phyloP scores from a whole-genome alignment of 35 echinoderm and acorn worm genomes.

The Eucidaris tribuloides region DNA sequence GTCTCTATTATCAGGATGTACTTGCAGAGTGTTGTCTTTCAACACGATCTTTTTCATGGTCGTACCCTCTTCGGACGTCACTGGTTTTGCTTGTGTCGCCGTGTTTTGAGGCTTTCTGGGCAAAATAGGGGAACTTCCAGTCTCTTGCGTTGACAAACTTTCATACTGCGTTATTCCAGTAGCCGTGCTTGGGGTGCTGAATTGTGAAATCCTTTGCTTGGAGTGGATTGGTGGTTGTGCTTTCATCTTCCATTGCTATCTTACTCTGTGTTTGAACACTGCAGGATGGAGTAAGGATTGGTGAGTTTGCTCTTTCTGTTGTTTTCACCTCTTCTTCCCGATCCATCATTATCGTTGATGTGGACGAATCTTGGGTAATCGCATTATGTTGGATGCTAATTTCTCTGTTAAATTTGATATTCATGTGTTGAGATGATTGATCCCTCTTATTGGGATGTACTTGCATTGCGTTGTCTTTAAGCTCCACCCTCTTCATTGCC shows the following conservation, averaged over 20 bases:
- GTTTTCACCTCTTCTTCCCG: no score
- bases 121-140: constrained; percentile 27
- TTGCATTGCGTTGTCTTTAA: background rate
- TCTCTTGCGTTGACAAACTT: background rate
- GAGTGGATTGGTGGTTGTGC: background rate
- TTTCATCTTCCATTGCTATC: background rate
- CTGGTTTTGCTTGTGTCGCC: background rate
- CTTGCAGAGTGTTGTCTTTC: background rate
- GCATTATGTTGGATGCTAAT: no score
- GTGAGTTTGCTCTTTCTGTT: background rate
- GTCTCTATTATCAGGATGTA: background rate
- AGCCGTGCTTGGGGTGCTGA: background rate
- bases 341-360: no score
- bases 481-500: background rate
- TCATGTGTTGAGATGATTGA: background rate
- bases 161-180: constrained; percentile 1
- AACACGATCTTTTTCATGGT: background rate
- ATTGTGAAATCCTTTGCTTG: constrained; percentile 16
- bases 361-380: no score
- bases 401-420: no score
- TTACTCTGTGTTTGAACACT: background rate
- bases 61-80: constrained; percentile 9
- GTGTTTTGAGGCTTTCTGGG: constrained; percentile 20
- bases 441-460: background rate
- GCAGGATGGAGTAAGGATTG: background rate